Evolutionary conservation across 2,113 vertebrate genomes (phyloP).

Genomic region (Xiphophorus maculatus): DNA sequence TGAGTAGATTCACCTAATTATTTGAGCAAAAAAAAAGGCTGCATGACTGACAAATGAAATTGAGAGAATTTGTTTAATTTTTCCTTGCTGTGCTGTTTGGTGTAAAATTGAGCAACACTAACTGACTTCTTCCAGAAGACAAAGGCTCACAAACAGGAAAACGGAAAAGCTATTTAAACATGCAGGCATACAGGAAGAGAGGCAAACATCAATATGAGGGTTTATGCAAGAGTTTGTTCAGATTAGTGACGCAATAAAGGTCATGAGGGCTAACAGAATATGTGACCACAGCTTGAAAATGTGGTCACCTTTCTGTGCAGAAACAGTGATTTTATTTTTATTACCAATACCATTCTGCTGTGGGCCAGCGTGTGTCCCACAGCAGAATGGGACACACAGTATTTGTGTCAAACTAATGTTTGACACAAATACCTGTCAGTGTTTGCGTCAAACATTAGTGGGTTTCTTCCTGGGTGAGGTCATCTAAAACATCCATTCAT

Average conservation of each 20-base stretch:
- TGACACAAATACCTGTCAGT: background rate
- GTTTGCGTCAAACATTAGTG: constrained; percentile 12
- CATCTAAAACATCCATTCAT: constrained; percentile 8
- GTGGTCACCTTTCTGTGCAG: constrained; percentile 22
- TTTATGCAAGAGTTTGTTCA: constrained; percentile 16
- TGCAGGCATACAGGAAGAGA: constrained; percentile 30
- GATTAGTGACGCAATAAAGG: constrained; percentile 24
- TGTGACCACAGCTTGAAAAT: constrained; percentile 18
- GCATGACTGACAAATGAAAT: background rate
- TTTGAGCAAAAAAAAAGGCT: background rate
- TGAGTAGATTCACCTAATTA: background rate
- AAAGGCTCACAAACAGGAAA: constrained; percentile 3
- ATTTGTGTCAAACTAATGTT: background rate
- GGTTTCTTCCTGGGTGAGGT: constrained; percentile 19
- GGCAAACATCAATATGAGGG: constrained; percentile 21
- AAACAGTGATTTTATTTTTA: background rate
- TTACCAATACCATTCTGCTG: background rate
- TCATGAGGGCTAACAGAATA: background rate
- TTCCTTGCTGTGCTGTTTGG: background rate
- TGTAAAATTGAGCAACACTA: background rate
- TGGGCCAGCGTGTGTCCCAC: constrained; percentile 12
- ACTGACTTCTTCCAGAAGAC: background rate
- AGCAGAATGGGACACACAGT: background rate
- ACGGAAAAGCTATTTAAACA: constrained; percentile 4
- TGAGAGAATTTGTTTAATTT: background rate